Conservation (phyloP, 2,113 vertebrate species). For the Chloropsis hardwickii region DNA sequence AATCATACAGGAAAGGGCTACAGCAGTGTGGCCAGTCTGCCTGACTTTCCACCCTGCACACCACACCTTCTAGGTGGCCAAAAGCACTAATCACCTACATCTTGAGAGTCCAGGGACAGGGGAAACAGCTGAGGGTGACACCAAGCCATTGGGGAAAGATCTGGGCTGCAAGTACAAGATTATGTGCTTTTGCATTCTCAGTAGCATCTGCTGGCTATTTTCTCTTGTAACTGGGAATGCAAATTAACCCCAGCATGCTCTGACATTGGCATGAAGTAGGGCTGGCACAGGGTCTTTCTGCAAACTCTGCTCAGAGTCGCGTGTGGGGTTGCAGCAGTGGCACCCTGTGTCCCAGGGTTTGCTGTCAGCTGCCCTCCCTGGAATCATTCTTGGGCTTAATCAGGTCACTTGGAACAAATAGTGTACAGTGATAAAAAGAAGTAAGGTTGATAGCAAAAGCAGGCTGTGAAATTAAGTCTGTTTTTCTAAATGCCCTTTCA, state of each 20-base stretch:
- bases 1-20: neutral
- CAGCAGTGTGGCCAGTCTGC: neutral
- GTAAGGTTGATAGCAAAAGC: neutral
- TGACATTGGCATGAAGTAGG: neutral
- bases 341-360: neutral
- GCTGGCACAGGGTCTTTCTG: neutral
- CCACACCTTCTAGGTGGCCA: neutral
- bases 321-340: fast-evolving
- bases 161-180: neutral
- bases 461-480: neutral
- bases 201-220: neutral
- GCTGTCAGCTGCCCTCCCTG: neutral
- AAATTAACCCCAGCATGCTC: neutral
- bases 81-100: neutral
- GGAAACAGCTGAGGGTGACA: neutral
- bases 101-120: neutral
- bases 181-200: neutral
- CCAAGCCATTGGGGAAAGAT: neutral
- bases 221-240: neutral
- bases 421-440: neutral
- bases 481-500: neutral
- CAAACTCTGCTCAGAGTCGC: neutral
- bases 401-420: neutral
- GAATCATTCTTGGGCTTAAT: neutral
- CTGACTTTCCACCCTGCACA: neutral